phyloP scores from a whole-genome alignment of 2,797 vertebrate species.

The Argya squamiceps region DNA sequence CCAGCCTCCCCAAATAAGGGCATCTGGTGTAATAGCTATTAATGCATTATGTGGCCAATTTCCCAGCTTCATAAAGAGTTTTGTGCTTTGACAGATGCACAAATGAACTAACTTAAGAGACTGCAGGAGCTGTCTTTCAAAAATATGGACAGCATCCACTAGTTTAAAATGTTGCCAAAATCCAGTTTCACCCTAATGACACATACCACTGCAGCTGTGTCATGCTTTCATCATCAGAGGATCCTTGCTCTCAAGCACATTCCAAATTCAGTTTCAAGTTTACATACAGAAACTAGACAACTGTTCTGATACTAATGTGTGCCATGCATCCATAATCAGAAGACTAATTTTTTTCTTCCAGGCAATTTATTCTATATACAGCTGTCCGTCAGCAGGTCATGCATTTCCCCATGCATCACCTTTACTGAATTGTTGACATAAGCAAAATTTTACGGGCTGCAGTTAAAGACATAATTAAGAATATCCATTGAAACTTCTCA shows the following conservation, averaged over 20 bases:
- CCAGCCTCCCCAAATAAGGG: not conserved
- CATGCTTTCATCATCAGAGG: not conserved
- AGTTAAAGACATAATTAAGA: not conserved
- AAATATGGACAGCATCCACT: not conserved
- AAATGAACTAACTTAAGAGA: not conserved
- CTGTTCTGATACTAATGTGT: not conserved
- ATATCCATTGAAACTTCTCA: not conserved
- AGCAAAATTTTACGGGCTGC: not conserved
- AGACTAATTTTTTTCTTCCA: not conserved
- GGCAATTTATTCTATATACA: not conserved
- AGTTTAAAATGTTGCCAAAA: not conserved
- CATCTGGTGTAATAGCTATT: not conserved
- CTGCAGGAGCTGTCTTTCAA: not conserved
- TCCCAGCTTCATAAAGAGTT: not conserved
- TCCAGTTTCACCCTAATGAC: not conserved
- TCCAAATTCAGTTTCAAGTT: not conserved
- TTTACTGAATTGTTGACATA: not conserved
- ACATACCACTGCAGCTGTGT: not conserved
- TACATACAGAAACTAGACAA: not conserved
- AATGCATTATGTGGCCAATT: not conserved
- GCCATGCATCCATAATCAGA: not conserved
- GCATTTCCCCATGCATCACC: not conserved
- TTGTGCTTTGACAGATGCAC: not conserved
- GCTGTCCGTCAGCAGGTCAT: not conserved
- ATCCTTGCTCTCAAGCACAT: not conserved